Base-by-base conservation (phyloP, 2,888 invertebrate species). In the Loripinus fragilis region DNA sequence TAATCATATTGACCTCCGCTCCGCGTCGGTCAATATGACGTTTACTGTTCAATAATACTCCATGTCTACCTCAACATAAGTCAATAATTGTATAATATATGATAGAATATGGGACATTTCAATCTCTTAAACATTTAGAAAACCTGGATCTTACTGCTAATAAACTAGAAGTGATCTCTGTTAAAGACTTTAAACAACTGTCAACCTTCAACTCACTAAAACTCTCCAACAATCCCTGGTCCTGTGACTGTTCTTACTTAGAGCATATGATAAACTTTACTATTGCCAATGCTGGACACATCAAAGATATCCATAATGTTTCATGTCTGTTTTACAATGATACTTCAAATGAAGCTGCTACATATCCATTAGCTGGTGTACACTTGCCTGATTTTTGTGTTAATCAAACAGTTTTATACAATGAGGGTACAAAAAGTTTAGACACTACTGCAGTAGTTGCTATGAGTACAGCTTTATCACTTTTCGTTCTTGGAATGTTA, bases 121-220 rank as follows among this genome's bases (percentile, higher is more conserved):
- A 72, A 30, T 76, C 76, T 23, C 60, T 87, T 72, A 71, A 70
- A n/a, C 69, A 71, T 23, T 65, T 88, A 2, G 60, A 81, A 41
- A 33, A 52, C 30, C 45, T 88, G 1, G 78, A 74, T 41, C 74
- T 88, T 1, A 68, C 81, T 35, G 78, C 85, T n/a, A 88, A 88
- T 30, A 52, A 74, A 8, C 80, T 88, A 23, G 52, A 55, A 20
- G 71, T 55, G 0, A 70, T 88, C 50, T 80, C 85, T 23, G 48
- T 69, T 2, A 64, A 76, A 17, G 71, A 81, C 15, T 80, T 87
- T 20, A 30, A 70, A 0, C 42, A 42, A 1, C 66, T 85, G 28
- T 35, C 76, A 15, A n/a, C 33, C 8, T 68, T 87, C n/a, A 70
- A 74, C 15, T 81, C 81, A 25, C 68, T 87, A 1, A 70, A 75